Evolutionary conservation across 2,113 vertebrate genomes (phyloP), one percentile per base, ranked within the genome.

Genomic region (Rhodinocichla rosea): DNA sequence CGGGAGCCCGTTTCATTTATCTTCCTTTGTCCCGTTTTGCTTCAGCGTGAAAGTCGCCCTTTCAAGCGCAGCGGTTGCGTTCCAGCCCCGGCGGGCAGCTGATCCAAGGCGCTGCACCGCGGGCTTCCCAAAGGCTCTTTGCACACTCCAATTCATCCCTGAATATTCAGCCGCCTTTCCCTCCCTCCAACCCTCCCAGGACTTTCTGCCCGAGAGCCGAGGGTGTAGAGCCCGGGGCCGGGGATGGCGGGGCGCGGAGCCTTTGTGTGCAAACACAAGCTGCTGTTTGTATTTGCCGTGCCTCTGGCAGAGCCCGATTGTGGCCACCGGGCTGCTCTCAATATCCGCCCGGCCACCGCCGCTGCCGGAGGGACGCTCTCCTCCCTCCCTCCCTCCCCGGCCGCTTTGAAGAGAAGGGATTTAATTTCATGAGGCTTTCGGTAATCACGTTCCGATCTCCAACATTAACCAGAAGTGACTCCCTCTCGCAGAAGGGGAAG

Each of bases 381-480:
- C 53, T 55, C 30, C 53, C 28, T 55, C 52, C 30, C 28, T 18
- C 16, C 27, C 19, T 40, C 10, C 82, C 44, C 42, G 57, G 87
- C 86, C 40, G 91, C 98, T 99, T 99, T 99, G 98, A 99, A 98
- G 98, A 40, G 94, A 97, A 98, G 98, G 95, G 97, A 98, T 98
- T 98, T 97, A 85, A 98, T 96, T 98, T 98, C 97, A 97, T 97
- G 97, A 97, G 98, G 86, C 97, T 96, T 92, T 94, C 71, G 78
- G 92, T 97, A 98, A 98, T 98, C 97, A 96, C 83, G 75, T 94
- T 97, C 96, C 97, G 57, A 97, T 93, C 97, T 98, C 97, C 98
- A 98, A 98, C 98, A 98, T 98, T 98, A 99, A 98, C 97, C 98
- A 98, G 98, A 97, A 96, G 96, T 71, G 96, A 97, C 97, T 98